Percentiles rank a stretch among this genome's conserved stretches.
phyloP scores from a whole-genome alignment of 1,140 invertebrate genomes.

The Helicorthomorpha holstii region DNA sequence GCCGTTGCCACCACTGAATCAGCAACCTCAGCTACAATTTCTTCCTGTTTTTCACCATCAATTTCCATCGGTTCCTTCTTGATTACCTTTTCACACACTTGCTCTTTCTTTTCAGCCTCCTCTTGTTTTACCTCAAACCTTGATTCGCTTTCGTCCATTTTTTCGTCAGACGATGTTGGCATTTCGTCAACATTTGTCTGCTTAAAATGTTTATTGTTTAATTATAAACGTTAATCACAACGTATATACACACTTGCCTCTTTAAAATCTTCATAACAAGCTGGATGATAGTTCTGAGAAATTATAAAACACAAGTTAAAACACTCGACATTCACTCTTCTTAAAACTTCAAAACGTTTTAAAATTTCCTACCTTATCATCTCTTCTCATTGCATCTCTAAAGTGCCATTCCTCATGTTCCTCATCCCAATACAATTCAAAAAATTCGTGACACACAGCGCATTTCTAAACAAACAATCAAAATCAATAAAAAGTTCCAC shows the following conservation, averaged over 20 bases:
- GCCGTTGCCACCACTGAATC: too few species aligned
- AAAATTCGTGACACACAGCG: conserved; percentile 73
- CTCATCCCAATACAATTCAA: conserved; percentile 87
- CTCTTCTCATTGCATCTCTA: conserved; percentile 54
- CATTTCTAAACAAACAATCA: conserved; percentile 34
- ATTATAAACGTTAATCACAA: too few species aligned
- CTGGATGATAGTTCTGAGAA: conserved; percentile 58
- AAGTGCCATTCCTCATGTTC: conserved; percentile 93
- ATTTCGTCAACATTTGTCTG: too few species aligned
- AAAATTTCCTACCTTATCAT: conserved; percentile 34
- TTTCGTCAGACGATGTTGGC: too few species aligned
- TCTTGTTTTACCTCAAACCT: conserved; percentile 13
- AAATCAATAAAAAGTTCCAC: neutral
- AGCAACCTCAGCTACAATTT: conserved; percentile 7
- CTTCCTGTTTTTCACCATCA: conserved; percentile 6
- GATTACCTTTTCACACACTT: conserved; percentile 14
- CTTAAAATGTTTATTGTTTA: too few species aligned
- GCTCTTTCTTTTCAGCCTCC: conserved; percentile 16
- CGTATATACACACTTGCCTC: conserved; percentile 9
- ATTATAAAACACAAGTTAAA: conserved; percentile 6
- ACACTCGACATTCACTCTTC: neutral
- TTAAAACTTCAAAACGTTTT: neutral
- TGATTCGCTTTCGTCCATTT: too few species aligned
- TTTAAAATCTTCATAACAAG: conserved; percentile 68
- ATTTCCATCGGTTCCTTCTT: conserved; percentile 20